Evolutionary conservation across 2,113 vertebrate species (phyloP).

Genomic region (Egretta garzetta): DNA sequence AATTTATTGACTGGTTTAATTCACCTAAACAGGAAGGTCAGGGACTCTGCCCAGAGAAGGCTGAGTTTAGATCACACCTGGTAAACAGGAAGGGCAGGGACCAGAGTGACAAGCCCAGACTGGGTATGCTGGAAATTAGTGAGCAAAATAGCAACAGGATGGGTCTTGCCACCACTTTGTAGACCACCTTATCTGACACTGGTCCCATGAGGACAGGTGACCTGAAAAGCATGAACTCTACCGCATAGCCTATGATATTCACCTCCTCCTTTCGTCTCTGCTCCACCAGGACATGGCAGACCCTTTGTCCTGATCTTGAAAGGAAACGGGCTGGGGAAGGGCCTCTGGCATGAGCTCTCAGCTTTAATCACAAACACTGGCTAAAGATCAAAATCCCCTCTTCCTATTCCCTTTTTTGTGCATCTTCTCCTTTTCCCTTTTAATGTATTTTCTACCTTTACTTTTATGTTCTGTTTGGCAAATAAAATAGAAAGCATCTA

Average conservation of each 20-base stretch:
- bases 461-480: neutral
- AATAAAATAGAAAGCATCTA: neutral
- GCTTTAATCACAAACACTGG: neutral
- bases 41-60: neutral
- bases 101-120: neutral
- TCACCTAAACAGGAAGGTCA: neutral
- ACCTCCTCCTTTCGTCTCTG: neutral
- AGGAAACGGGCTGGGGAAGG: neutral
- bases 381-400: neutral
- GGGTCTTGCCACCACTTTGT: neutral
- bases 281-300: neutral
- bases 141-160: conserved; percentile 47
- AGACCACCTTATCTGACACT: neutral
- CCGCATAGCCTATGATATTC: neutral
- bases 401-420: neutral
- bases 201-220: conserved; percentile 15
- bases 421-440: neutral
- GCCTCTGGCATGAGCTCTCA: neutral
- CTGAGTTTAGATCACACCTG: neutral
- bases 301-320: neutral
- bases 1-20: neutral
- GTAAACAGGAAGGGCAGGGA: conserved; percentile 60
- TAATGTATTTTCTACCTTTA: neutral
- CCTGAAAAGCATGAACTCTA: neutral
- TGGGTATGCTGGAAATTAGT: neutral